phyloP scores from a whole-genome alignment of 2,888 invertebrate species.

The Rhopalosiphum nymphaeae region DNA sequence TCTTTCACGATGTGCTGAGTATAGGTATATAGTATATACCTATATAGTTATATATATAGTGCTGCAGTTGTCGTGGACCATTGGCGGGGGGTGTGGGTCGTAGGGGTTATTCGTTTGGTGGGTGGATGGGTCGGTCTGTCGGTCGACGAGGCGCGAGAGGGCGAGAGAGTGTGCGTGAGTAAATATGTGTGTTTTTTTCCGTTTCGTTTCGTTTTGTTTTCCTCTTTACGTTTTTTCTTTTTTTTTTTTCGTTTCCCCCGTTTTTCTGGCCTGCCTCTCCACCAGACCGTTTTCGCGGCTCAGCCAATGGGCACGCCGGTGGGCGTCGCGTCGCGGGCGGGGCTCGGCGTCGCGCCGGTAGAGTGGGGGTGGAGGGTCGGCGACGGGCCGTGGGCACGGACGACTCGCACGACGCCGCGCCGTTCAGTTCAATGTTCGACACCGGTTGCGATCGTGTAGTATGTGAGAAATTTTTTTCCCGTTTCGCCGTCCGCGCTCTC shows the following conservation, averaged over 20 bases:
- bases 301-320: conserved; percentile 8
- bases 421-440: conserved; percentile 55
- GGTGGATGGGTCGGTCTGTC: neutral
- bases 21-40: neutral
- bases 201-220: conserved; percentile 12
- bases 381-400: conserved; percentile 42
- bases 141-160: neutral
- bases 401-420: conserved; percentile 28
- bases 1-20: neutral
- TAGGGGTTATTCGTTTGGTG: neutral
- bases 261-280: conserved; percentile 40
- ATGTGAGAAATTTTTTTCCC: neutral
- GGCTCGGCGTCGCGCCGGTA: neutral
- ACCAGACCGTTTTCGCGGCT: neutral
- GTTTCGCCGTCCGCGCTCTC: neutral
- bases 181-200: neutral
- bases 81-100: neutral
- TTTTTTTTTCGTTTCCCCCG: neutral
- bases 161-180: neutral
- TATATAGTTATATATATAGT: neutral
- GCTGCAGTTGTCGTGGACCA: neutral
- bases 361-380: neutral
- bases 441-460: conserved; percentile 42
- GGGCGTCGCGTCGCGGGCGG: conserved; percentile 42
- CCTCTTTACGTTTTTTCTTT: neutral